Evolutionary conservation across 1,140 invertebrate genomes (phyloP).

Genomic region (Bemisia tabaci): DNA sequence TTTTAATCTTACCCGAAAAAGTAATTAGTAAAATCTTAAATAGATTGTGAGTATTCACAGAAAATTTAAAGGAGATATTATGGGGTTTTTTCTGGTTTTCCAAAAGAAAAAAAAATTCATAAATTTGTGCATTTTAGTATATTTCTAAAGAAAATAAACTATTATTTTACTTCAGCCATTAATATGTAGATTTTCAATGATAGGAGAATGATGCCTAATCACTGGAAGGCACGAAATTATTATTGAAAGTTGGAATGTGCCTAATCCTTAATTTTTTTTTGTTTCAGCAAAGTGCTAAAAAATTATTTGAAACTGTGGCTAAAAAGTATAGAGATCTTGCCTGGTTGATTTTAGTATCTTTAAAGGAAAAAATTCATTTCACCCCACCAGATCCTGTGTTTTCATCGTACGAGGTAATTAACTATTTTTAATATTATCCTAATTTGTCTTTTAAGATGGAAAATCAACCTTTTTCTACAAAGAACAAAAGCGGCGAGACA

Average conservation of each 20-base stretch:
- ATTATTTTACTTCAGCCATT: background rate
- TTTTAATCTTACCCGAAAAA: too few species aligned
- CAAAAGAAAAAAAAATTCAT: too few species aligned
- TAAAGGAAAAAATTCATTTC: background rate
- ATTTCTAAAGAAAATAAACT: too few species aligned
- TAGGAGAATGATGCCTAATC: background rate
- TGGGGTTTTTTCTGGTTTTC: too few species aligned
- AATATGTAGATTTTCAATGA: background rate
- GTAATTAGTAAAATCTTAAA: too few species aligned
- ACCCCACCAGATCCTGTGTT: background rate
- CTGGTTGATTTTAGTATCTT: background rate
- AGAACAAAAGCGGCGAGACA: too few species aligned
- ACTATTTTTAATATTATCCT: background rate
- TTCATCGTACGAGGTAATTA: background rate
- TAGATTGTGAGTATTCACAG: too few species aligned
- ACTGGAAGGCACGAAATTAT: background rate
- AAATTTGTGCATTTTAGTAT: too few species aligned
- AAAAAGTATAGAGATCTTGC: background rate
- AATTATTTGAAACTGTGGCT: background rate
- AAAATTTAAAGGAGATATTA: too few species aligned
- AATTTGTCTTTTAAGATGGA: background rate
- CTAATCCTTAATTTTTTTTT: too few species aligned
- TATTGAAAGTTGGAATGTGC: too few species aligned
- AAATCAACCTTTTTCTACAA: background rate
- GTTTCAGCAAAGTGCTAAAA: background rate